Percentiles rank a stretch among this genome's conserved stretches.
Evolutionary conservation across 2,888 invertebrate species (phyloP).

Genomic region (Sisyra nigra): DNA sequence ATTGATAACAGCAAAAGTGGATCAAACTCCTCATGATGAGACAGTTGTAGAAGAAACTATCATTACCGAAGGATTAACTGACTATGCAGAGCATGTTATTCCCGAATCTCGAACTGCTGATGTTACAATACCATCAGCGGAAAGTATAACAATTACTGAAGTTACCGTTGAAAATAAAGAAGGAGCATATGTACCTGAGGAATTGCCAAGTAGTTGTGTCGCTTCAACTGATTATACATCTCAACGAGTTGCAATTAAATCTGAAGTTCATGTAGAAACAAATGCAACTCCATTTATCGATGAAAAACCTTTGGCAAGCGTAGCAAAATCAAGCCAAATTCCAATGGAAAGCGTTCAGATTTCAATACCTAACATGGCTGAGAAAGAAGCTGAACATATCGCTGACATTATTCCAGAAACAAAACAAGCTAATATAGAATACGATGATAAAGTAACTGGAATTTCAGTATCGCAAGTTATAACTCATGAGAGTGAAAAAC

Average conservation of each 20-base stretch:
- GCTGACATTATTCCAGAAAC: conserved; percentile 19
- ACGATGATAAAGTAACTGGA: conserved; percentile 22
- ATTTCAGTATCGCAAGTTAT: conserved; percentile 27
- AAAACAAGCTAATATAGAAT: conserved; percentile 22
- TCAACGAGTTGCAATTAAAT: conserved; percentile 30
- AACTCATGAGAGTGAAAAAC: conserved; percentile 28
- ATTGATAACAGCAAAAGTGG: conserved; percentile 27
- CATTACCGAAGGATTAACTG: conserved; percentile 34
- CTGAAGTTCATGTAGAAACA: conserved; percentile 30
- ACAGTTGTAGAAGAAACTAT: conserved; percentile 32
- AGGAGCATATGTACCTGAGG: conserved; percentile 23
- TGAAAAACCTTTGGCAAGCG: conserved; percentile 24
- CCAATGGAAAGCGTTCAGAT: conserved; percentile 36
- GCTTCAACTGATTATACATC: conserved; percentile 30
- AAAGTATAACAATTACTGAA: conserved; percentile 33
- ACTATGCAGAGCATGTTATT: conserved; percentile 23
- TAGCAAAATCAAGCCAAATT: conserved; percentile 30
- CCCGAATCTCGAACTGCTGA: conserved; percentile 28
- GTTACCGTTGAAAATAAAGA: conserved; percentile 32
- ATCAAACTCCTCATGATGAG: conserved; percentile 28
- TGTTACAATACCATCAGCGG: conserved; percentile 25
- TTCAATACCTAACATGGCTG: conserved; percentile 31
- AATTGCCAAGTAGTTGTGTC: conserved; percentile 24
- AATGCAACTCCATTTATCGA: conserved; percentile 18
- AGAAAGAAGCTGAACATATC: conserved; percentile 29